Conservation (phyloP, 37 sponge, comb jelly and placozoan genomes). For the Agelas oroides region DNA sequence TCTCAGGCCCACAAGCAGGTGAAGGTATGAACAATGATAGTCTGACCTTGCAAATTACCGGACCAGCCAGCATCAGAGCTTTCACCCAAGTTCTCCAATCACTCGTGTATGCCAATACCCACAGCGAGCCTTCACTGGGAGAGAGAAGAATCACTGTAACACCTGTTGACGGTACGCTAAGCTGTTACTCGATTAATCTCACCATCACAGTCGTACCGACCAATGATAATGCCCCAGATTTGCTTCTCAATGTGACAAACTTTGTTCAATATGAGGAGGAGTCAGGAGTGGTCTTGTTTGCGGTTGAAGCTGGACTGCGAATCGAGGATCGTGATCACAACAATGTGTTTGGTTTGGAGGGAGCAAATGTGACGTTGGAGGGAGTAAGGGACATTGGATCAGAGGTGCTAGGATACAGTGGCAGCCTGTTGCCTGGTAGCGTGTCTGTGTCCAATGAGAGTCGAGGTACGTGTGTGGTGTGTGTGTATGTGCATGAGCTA, state of each 20-base stretch:
- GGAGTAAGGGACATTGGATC: slow-evolving; percentile 8
- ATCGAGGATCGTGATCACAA: slow-evolving; percentile 37
- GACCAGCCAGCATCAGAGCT: slow-evolving; percentile 8
- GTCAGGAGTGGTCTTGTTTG: slow-evolving; percentile 15
- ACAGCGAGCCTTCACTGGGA: slow-evolving; percentile 22
- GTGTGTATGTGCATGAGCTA: neutral
- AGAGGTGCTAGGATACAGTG: slow-evolving; percentile 16
- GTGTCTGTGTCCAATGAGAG: neutral
- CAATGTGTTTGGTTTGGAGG: slow-evolving; percentile 25
- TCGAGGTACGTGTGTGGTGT: neutral
- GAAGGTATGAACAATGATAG: no score
- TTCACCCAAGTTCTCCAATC: slow-evolving; percentile 16
- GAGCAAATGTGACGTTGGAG: slow-evolving; percentile 2
- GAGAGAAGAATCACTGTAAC: slow-evolving; percentile 10
- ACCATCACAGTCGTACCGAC: slow-evolving; percentile 19
- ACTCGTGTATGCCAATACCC: slow-evolving; percentile 21
- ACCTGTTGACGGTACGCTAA: slow-evolving; percentile 40
- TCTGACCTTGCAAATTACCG: slow-evolving; percentile 5
- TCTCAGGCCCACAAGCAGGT: slow-evolving; percentile 5
- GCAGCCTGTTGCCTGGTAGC: neutral
- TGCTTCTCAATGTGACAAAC: neutral
- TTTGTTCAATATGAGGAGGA: slow-evolving; percentile 12
- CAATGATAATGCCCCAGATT: slow-evolving; percentile 55
- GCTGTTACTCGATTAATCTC: slow-evolving; percentile 8
- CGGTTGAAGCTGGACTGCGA: slow-evolving; percentile 7